These are phyloP conservation scores for Petrolisthes cinctipes DNA, from an alignment of 2,888 invertebrate genomes.

Conservation along the genomic window DNA sequence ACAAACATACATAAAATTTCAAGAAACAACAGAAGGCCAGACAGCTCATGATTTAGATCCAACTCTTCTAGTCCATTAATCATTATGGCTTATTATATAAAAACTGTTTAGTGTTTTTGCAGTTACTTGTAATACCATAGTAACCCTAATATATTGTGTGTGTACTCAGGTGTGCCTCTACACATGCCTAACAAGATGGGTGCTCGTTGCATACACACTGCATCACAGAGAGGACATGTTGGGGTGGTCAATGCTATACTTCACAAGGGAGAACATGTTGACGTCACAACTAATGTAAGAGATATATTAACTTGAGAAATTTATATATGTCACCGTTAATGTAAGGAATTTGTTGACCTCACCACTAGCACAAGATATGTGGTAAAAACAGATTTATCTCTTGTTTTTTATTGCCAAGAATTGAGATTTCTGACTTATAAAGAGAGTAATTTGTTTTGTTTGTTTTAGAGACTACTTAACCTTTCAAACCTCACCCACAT, in stretches of 20 bases:
- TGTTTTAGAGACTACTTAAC: neutral
- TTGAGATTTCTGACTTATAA: neutral
- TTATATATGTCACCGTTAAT: no score
- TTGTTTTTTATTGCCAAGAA: no score
- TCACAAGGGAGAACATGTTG: slow-evolving; percentile 96
- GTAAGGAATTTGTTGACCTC: neutral
- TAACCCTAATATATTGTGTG: no score
- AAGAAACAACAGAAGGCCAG: neutral
- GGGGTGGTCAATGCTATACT: slow-evolving; percentile 96
- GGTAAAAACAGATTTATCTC: neutral
- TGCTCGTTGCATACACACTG: slow-evolving; percentile 96
- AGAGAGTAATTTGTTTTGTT: neutral
- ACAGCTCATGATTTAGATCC: neutral
- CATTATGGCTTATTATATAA: neutral
- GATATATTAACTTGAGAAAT: neutral
- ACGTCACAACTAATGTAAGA: slow-evolving; percentile 92
- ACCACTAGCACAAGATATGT: neutral
- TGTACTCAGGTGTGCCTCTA: slow-evolving; percentile 86
- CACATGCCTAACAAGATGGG: slow-evolving; percentile 99
- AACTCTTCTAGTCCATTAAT: neutral
- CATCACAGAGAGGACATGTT: slow-evolving; percentile 95
- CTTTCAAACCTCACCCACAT: neutral
- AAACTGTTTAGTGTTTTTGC: no score
- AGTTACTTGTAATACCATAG: no score
- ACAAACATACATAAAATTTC: neutral